phyloP scores from a whole-genome alignment of 2,113 vertebrate genomes.

The Myotis yumanensis region DNA sequence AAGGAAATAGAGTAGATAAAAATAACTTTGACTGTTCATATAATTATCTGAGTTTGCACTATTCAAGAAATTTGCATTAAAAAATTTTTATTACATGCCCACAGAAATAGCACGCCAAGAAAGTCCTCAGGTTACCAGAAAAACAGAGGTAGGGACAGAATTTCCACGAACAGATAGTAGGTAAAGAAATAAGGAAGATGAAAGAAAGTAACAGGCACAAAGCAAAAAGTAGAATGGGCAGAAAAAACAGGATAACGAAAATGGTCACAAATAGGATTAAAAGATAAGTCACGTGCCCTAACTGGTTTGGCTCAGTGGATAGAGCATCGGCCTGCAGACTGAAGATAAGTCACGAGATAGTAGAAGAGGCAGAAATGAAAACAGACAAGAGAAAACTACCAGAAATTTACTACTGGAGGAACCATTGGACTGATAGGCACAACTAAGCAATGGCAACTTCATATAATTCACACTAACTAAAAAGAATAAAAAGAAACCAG shows the following conservation, averaged over 20 bases:
- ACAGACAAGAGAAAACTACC: background rate
- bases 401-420: background rate
- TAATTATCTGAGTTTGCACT: background rate
- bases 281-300: background rate
- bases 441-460: background rate
- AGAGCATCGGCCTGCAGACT: too few relatives aligned
- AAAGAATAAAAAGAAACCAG: background rate
- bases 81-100: background rate
- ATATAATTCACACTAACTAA: background rate
- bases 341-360: background rate
- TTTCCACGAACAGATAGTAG: background rate
- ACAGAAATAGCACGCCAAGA: background rate
- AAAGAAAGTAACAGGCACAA: background rate
- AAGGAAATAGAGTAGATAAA: background rate
- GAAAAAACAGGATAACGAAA: background rate
- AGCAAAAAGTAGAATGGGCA: background rate
- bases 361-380: background rate
- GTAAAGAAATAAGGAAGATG: background rate
- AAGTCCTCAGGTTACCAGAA: background rate
- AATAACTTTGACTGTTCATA: conserved; percentile 2
- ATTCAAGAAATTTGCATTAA: conserved; percentile 12
- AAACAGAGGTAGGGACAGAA: background rate
- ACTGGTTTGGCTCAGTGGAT: too few relatives aligned
- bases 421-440: background rate
- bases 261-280: background rate